Base-by-base conservation (phyloP, 2,797 vertebrate species). In the Threskiornis aethiopicus region DNA sequence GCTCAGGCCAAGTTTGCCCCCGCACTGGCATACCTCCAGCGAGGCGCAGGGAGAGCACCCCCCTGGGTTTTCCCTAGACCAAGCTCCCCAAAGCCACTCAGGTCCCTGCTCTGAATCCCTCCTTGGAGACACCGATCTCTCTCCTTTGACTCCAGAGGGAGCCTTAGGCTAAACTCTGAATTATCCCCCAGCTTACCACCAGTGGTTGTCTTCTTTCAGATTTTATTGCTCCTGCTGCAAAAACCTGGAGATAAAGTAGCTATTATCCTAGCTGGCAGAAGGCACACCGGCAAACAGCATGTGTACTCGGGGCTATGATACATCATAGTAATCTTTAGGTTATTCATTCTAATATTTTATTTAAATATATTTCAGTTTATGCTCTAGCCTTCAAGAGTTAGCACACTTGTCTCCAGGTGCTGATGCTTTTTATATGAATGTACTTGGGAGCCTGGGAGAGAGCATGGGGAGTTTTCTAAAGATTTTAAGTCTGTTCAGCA, bases 91-190 rank as follows among this genome's bases (percentile, higher is more conserved):
- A 20, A 77, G n/a, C 11, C 16, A 15, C 9, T 24, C 28, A 5
- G 14, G 26, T 66, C 47, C 29, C 4, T 0, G 12, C 52, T 80
- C 88, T 61, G 28, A 76, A 29, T 79, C 29, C 11, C 21, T 80
- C 21, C 37, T 75, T 71, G 61, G 65, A 93, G 61, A 11, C 47
- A 65, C 13, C 1, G 1, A 11, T 72, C 80, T 70, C 65, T 41
- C 81, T 86, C 20, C 83, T 91, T 87, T 79, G 64, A 95, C 81
- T 97, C 87, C 96, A 96, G 93, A 92, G 93, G 86, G 93, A 97
- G 88, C 93, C 62, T 96, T 47, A 90, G 73, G 84, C 86, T 93
- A 69, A 92, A 72, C 37, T 83, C 72, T 90, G 75, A 82, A 44
- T 89, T 90, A 84, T 65, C 33, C 73, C 93, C 66, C 70, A 52